A percentile compares a stretch with the other conserved stretches of the same genome.
phyloP scores from a whole-genome alignment of 2,797 vertebrate genomes.

The Nyctibius grandis region DNA sequence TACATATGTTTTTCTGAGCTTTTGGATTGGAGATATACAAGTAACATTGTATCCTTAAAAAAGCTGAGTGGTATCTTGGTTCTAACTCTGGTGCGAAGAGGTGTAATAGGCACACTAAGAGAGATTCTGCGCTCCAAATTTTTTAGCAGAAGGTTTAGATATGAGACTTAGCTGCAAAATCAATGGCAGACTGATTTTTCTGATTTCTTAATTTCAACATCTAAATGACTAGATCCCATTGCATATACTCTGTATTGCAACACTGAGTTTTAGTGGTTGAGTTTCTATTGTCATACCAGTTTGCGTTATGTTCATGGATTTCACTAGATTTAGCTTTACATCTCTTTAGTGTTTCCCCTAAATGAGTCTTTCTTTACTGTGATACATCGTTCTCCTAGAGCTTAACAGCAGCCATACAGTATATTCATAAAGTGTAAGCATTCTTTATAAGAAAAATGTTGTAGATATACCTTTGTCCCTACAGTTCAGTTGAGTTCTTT shows the following conservation, averaged over 20 bases:
- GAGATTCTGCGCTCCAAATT: accelerated
- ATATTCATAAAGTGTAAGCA: not conserved
- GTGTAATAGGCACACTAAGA: not conserved
- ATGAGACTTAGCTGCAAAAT: not conserved
- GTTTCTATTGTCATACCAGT: not conserved
- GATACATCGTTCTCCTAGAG: not conserved
- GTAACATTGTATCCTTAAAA: not conserved
- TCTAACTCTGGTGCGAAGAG: not conserved
- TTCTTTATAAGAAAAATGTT: not conserved
- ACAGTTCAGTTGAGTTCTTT: not conserved
- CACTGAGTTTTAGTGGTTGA: not conserved
- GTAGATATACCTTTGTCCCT: not conserved
- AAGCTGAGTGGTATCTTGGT: not conserved
- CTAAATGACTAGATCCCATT: not conserved
- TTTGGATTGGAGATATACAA: not conserved
- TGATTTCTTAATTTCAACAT: not conserved
- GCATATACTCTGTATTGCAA: not conserved
- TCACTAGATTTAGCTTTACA: not conserved
- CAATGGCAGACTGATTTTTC: not conserved
- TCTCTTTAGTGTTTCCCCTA: not conserved
- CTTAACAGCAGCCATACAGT: not conserved
- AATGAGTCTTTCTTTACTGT: not conserved
- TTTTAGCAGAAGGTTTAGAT: not conserved
- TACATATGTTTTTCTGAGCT: not conserved
- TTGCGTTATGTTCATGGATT: not conserved